Conservation (phyloP, 2,888 invertebrate genomes). For the Druceiella hillmani region DNA sequence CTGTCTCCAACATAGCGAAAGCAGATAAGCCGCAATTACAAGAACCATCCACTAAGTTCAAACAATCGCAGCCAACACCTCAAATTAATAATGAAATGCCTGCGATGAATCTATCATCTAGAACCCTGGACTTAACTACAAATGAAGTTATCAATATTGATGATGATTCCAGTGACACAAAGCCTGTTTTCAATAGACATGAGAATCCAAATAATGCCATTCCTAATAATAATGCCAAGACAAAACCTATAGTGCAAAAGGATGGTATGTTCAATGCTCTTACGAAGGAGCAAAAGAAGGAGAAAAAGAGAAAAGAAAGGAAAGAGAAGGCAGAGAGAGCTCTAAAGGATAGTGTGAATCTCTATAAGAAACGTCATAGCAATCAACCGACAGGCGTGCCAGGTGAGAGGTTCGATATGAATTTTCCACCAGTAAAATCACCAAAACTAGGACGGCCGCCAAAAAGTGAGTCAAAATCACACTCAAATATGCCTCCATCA, state of each 20-base stretch:
- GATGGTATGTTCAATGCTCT: no score
- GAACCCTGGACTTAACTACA: constrained; percentile 45
- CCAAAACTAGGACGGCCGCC: constrained; percentile 37
- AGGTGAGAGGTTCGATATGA: constrained; percentile 34
- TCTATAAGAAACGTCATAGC: constrained; percentile 47
- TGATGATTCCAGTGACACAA: constrained; percentile 43
- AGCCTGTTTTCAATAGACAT: constrained; percentile 28
- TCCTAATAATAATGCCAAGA: no score
- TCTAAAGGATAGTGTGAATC: constrained; percentile 43
- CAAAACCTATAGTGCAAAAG: no score
- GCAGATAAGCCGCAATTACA: constrained; percentile 28
- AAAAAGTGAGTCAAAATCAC: constrained; percentile 37
- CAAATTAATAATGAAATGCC: no score
- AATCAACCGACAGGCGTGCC: constrained; percentile 40
- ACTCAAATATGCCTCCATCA: constrained; percentile 39
- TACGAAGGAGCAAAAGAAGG: constrained; percentile 56
- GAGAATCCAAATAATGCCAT: constrained; percentile 12
- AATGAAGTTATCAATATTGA: constrained; percentile 49
- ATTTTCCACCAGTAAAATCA: constrained; percentile 29
- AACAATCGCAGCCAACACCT: constrained; percentile 33
- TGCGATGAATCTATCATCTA: no score
- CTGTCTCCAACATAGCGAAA: constrained; percentile 30
- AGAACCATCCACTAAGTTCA: neutral
- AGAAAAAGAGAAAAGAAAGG: constrained; percentile 49
- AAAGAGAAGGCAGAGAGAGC: constrained; percentile 34